These are phyloP conservation scores for Drosophila mettleri DNA, from an alignment of 2,888 invertebrate species.

Conservation along the genomic window DNA sequence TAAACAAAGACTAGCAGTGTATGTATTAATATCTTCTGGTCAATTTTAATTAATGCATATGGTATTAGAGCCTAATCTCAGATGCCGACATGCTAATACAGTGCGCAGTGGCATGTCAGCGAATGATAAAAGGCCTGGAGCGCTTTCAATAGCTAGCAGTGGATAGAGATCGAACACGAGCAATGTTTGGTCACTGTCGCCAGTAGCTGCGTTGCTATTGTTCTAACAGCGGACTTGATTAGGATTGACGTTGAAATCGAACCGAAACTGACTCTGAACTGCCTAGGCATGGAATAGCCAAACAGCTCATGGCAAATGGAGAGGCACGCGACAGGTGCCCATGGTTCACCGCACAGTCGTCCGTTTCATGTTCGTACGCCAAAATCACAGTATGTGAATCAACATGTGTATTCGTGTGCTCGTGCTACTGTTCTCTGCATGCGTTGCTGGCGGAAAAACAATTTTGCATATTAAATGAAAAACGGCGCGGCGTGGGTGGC, in stretches of 20 bases:
- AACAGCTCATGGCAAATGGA: conserved; percentile 27
- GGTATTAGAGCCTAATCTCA: background rate
- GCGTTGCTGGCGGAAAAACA: conserved; percentile 37
- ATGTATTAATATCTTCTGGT: background rate
- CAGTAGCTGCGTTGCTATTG: background rate
- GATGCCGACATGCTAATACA: background rate
- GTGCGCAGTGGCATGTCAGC: background rate
- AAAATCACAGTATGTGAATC: conserved; percentile 7
- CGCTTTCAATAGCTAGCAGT: conserved; percentile 16
- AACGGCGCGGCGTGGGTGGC: conserved; percentile 8
- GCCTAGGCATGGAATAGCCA: conserved; percentile 44
- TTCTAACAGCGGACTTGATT: conserved; percentile 68
- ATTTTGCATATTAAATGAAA: conserved; percentile 56
- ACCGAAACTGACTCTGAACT: conserved; percentile 32
- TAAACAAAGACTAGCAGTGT: too few relatives aligned
- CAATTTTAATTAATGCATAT: too few relatives aligned
- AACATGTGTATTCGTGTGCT: background rate
- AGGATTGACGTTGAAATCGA: conserved; percentile 51
- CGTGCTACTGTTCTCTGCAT: background rate
- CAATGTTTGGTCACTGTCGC: conserved; percentile 1
- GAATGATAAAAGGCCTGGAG: background rate
- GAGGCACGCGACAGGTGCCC: conserved; percentile 10
- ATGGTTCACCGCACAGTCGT: conserved; percentile 41
- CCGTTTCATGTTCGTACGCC: conserved; percentile 25
- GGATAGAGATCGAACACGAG: conserved; percentile 9